phyloP scores from a whole-genome alignment of 1,140 invertebrate species.

The Eriosoma lanigerum region DNA sequence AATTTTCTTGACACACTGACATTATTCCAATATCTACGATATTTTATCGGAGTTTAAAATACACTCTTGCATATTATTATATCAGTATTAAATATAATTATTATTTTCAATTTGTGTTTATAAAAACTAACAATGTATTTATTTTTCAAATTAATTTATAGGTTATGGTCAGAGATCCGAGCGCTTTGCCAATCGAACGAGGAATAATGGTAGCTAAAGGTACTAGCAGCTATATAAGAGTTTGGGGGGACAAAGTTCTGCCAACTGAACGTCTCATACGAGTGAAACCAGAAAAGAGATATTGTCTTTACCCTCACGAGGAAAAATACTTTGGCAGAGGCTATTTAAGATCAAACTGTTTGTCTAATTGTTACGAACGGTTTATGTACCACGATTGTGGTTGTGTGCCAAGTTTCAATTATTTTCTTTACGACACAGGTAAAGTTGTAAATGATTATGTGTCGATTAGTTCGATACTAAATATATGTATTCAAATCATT shows the following conservation, averaged over 20 bases:
- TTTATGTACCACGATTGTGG: slow-evolving; percentile 51
- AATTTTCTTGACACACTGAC: no score
- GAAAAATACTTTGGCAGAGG: slow-evolving; percentile 33
- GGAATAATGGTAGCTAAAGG: slow-evolving; percentile 51
- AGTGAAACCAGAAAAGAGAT: slow-evolving; percentile 22
- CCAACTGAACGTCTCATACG: slow-evolving; percentile 39
- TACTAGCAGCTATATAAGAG: slow-evolving; percentile 38
- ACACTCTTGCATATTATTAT: no score
- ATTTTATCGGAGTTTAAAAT: no score
- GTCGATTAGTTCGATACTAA: neutral
- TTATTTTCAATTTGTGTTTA: no score
- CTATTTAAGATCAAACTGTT: slow-evolving; percentile 52
- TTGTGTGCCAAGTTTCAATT: slow-evolving; percentile 53
- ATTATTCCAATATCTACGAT: no score
- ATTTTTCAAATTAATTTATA: no score
- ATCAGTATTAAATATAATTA: no score
- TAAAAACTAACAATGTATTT: no score
- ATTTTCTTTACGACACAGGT: slow-evolving; percentile 44
- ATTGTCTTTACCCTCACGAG: slow-evolving; percentile 52
- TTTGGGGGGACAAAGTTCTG: slow-evolving; percentile 51
- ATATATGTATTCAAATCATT: neutral
- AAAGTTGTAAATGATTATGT: neutral
- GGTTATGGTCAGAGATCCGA: slow-evolving; percentile 53
- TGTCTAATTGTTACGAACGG: slow-evolving; percentile 45
- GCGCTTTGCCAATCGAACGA: slow-evolving; percentile 35